These are phyloP conservation scores for Agrotis exclamationis DNA, from an alignment of 2,888 invertebrate genomes.

Conservation along the genomic window DNA sequence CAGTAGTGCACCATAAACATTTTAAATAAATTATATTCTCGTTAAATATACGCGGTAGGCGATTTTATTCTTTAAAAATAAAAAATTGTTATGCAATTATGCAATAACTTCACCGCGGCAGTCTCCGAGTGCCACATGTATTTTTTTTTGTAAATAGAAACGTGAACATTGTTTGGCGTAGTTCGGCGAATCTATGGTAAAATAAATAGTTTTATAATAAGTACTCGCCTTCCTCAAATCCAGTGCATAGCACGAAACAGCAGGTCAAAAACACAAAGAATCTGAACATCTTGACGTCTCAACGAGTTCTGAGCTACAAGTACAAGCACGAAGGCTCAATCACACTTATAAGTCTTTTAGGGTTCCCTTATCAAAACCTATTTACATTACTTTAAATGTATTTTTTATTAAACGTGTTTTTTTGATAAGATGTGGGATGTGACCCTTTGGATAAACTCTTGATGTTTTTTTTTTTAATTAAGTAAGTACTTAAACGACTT, in stretches of 20 bases:
- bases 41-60: no score
- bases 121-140: no score
- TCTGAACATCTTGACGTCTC: conserved; percentile 34
- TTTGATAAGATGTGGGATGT: neutral
- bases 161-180: no score
- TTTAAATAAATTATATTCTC: no score
- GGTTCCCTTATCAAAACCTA: conserved; percentile 4
- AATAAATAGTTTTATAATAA: neutral
- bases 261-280: conserved; percentile 18
- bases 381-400: conserved; percentile 1
- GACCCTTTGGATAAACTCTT: neutral
- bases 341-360: no score
- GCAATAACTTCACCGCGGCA: no score
- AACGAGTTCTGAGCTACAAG: conserved; percentile 22
- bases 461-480: neutral
- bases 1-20: no score
- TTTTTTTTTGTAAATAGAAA: no score
- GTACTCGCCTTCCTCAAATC: conserved; percentile 26
- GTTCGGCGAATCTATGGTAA: neutral
- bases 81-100: no score
- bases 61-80: no score
- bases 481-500: neutral
- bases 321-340: neutral
- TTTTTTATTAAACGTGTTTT: conserved; percentile 1
- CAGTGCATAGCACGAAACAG: conserved; percentile 25